These are phyloP conservation scores for Saccopteryx leptura DNA, from an alignment of 2,113 vertebrate species.

Conservation along the genomic window DNA sequence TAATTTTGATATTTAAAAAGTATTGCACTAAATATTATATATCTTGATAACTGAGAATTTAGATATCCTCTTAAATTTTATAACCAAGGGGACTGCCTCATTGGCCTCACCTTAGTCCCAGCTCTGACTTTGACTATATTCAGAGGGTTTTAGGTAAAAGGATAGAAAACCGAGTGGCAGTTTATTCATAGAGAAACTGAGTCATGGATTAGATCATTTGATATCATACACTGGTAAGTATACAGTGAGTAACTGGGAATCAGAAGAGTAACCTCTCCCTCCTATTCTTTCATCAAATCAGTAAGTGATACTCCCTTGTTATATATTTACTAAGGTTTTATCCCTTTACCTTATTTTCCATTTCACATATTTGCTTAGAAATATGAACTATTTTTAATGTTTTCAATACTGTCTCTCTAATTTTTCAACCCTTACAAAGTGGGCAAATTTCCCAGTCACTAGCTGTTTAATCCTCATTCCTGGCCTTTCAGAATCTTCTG, in stretches of 20 bases:
- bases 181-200: conserved; percentile 54
- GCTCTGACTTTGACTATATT: background rate
- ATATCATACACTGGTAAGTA: background rate
- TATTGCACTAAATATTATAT: background rate
- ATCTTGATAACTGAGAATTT: background rate
- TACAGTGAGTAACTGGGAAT: conserved; percentile 46
- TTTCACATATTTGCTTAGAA: conserved; percentile 44
- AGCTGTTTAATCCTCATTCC: background rate
- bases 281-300: conserved; percentile 47
- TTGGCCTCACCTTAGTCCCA: background rate
- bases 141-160: conserved; percentile 1
- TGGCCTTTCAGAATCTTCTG: conserved; percentile 2
- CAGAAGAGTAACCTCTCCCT: background rate
- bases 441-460: background rate
- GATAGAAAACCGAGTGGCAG: background rate
- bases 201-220: background rate
- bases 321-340: conserved; percentile 60
- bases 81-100: background rate
- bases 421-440: conserved; percentile 22
- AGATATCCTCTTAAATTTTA: background rate
- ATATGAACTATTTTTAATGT: conserved; percentile 37
- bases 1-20: conserved; percentile 17
- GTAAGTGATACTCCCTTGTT: conserved; percentile 55
- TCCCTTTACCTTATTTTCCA: conserved; percentile 14
- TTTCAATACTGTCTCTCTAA: background rate